phyloP scores from a whole-genome alignment of 2,113 vertebrate genomes.

The Ophthalmolycus amberensis region DNA sequence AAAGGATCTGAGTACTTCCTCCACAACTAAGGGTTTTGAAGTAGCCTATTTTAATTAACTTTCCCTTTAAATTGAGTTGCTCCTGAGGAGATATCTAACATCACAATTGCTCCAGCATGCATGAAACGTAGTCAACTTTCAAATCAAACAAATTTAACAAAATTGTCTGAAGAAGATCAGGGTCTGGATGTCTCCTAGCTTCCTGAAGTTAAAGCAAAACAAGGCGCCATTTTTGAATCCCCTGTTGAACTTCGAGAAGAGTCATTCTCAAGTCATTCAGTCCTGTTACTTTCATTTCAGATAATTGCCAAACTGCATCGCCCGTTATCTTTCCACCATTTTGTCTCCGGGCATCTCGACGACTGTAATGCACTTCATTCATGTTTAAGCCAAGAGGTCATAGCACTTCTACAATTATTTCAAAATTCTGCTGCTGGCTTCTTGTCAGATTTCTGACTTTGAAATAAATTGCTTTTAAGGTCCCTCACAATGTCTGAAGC shows the following conservation, averaged over 20 bases:
- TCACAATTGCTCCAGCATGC: not conserved
- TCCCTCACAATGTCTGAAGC: not conserved
- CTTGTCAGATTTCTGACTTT: not conserved
- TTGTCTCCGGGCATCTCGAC: not conserved
- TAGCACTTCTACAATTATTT: not conserved
- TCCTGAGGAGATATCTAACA: not conserved
- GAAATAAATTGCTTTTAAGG: not conserved
- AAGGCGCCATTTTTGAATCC: not conserved
- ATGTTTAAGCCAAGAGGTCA: not conserved
- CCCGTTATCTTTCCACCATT: not conserved
- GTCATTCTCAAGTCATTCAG: not conserved
- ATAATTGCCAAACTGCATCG: not conserved
- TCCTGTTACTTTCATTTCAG: not conserved
- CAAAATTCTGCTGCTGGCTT: not conserved
- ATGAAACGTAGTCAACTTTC: not conserved
- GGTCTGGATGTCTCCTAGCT: no score
- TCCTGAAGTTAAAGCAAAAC: not conserved
- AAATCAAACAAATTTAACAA: not conserved
- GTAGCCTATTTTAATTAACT: not conserved
- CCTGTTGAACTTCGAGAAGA: not conserved
- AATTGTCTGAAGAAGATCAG: not conserved
- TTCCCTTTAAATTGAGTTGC: not conserved
- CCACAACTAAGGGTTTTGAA: not conserved
- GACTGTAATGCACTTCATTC: not conserved
- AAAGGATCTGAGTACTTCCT: not conserved